A percentile compares a stretch with the other conserved stretches of the same genome.
Evolutionary conservation across 2,113 vertebrate species (phyloP).

Genomic region (Panurus biarmicus): DNA sequence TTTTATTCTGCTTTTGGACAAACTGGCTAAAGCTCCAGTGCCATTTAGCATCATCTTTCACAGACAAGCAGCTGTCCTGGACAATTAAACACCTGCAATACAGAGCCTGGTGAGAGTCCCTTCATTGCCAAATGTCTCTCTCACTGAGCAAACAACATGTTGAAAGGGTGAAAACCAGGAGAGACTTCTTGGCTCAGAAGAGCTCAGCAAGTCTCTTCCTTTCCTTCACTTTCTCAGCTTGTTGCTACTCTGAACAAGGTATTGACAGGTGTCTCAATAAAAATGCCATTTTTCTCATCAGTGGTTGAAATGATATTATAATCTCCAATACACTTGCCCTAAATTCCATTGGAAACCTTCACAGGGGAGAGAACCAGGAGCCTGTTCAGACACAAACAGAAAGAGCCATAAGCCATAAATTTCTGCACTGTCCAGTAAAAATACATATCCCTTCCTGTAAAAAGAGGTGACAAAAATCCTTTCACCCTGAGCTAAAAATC

Average conservation of each 20-base stretch:
- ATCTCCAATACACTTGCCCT: background rate
- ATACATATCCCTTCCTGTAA: background rate
- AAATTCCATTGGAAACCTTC: background rate
- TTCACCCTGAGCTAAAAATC: background rate
- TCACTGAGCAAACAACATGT: background rate
- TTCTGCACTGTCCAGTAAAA: too few species aligned
- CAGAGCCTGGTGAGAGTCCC: background rate
- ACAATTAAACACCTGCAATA: conserved; percentile 1
- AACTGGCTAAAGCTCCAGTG: background rate
- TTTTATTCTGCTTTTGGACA: background rate
- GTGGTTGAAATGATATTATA: background rate
- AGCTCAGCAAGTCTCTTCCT: background rate
- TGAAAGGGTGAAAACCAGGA: background rate
- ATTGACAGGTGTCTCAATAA: background rate
- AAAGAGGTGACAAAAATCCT: background rate
- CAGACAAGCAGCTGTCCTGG: background rate
- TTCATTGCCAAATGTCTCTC: background rate
- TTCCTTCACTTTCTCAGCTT: background rate
- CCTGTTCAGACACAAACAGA: background rate
- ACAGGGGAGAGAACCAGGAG: background rate
- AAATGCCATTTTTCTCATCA: background rate
- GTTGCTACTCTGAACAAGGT: background rate
- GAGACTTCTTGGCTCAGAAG: background rate
- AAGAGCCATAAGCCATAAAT: background rate
- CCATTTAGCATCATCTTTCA: background rate